A percentile compares a stretch with the other conserved stretches of the same genome.
phyloP scores from a whole-genome alignment of 2,888 invertebrate species.

The Graphium colonna region DNA sequence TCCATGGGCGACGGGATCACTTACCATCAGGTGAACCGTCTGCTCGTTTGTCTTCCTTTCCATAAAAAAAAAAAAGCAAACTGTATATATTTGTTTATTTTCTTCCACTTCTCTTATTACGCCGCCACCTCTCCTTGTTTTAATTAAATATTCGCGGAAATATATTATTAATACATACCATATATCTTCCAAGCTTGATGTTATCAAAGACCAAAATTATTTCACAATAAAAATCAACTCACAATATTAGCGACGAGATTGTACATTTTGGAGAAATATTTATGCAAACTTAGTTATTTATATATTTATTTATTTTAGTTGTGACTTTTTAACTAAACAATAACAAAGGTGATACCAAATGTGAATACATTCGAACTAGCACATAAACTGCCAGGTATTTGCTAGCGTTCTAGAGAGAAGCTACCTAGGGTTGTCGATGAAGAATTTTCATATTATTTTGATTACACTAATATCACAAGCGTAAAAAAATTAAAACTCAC shows the following conservation, averaged over 20 bases:
- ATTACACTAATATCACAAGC: too few species aligned
- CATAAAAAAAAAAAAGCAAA: background rate
- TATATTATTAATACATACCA: background rate
- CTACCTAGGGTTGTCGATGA: slow-evolving; percentile 3
- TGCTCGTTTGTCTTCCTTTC: too few species aligned
- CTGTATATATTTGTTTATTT: background rate
- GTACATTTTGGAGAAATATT: slow-evolving; percentile 44
- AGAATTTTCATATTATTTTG: too few species aligned
- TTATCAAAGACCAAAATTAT: slow-evolving; percentile 35
- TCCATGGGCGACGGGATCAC: too few species aligned
- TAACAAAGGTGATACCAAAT: slow-evolving; percentile 35
- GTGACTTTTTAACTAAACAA: too few species aligned
- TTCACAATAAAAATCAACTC: slow-evolving; percentile 50
- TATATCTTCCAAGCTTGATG: background rate
- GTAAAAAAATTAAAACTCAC: too few species aligned
- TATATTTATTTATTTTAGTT: too few species aligned
- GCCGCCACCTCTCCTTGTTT: background rate
- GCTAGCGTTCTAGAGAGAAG: background rate
- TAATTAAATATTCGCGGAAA: background rate
- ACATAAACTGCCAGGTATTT: slow-evolving; percentile 35
- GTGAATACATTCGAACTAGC: slow-evolving; percentile 39
- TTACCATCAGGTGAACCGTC: too few species aligned
- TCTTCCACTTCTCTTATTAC: background rate
- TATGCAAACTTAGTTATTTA: too few species aligned
- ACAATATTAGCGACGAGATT: slow-evolving; percentile 58